phyloP scores from a whole-genome alignment of 37 sponge, comb jelly and placozoan genomes.

The Beroe forskalii region DNA sequence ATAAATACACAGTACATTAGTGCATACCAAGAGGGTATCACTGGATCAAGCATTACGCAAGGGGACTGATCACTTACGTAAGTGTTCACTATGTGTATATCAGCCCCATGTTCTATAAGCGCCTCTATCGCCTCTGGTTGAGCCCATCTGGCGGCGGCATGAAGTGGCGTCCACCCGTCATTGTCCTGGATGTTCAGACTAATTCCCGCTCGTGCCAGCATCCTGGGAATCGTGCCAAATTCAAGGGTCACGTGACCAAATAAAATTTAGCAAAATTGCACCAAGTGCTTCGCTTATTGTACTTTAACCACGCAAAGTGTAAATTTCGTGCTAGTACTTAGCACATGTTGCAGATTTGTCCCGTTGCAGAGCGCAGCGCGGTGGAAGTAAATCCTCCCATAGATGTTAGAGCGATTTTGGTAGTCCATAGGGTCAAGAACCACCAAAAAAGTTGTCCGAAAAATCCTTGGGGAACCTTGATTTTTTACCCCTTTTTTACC shows the following conservation, averaged over 20 bases:
- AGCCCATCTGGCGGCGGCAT: slow-evolving; percentile 46
- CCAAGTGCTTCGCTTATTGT: not conserved
- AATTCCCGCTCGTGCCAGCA: slow-evolving; percentile 24
- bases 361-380: slow-evolving; percentile 8
- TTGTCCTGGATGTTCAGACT: slow-evolving; percentile 54
- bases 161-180: slow-evolving; percentile 57
- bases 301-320: not conserved
- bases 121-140: slow-evolving; percentile 58
- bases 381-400: too few relatives aligned
- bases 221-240: not conserved
- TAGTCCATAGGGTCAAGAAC: too few relatives aligned
- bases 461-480: too few relatives aligned
- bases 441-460: too few relatives aligned
- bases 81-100: slow-evolving; percentile 48
- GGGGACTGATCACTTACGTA: too few relatives aligned
- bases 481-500: too few relatives aligned
- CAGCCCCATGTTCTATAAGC: slow-evolving; percentile 41
- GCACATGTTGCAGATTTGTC: slow-evolving; percentile 11
- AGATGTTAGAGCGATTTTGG: too few relatives aligned
- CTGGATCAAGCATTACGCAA: too few relatives aligned
- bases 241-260: slow-evolving; percentile 29
- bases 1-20: too few relatives aligned
- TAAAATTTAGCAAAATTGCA: not conserved
- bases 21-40: too few relatives aligned
- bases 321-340: slow-evolving; percentile 15